A percentile compares a stretch with the other conserved stretches of the same genome.
Conservation (phyloP, 2,888 invertebrate species). For the Cephalotes varians region DNA sequence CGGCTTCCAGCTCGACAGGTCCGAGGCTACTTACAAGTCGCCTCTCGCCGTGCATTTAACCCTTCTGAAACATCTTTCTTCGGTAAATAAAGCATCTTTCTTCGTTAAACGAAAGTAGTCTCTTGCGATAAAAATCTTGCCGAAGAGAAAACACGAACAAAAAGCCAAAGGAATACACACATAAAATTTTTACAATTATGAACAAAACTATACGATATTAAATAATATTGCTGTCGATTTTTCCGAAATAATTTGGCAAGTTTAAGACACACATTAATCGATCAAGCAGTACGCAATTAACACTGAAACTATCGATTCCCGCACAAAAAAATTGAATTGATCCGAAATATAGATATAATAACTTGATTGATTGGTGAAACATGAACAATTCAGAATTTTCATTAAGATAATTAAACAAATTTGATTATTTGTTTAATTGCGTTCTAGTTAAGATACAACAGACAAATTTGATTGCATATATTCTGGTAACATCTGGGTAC, state of each 20-base stretch:
- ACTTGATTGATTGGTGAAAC: too few species aligned
- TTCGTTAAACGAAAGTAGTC: background rate
- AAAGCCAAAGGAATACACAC: background rate
- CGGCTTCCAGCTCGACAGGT: slow-evolving; percentile 17
- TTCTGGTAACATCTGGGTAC: too few species aligned
- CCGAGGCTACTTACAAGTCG: slow-evolving; percentile 31
- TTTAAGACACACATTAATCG: background rate
- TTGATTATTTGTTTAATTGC: too few species aligned
- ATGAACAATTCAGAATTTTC: too few species aligned
- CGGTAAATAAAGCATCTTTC: slow-evolving; percentile 19
- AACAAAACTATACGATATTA: background rate
- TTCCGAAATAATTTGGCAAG: background rate
- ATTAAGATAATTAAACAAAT: too few species aligned
- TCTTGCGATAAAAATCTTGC: background rate
- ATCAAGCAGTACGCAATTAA: slow-evolving; percentile 6
- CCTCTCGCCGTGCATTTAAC: slow-evolving; percentile 20
- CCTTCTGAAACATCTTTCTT: background rate
- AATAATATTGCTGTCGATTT: background rate
- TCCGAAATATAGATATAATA: too few species aligned
- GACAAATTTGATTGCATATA: too few species aligned
- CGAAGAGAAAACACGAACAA: background rate
- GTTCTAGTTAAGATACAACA: too few species aligned
- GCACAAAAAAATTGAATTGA: too few species aligned
- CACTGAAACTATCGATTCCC: too few species aligned
- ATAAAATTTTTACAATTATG: background rate